These are phyloP conservation scores for Elgaria multicarinata DNA, from an alignment of 2,113 vertebrate species.

Conservation along the genomic window DNA sequence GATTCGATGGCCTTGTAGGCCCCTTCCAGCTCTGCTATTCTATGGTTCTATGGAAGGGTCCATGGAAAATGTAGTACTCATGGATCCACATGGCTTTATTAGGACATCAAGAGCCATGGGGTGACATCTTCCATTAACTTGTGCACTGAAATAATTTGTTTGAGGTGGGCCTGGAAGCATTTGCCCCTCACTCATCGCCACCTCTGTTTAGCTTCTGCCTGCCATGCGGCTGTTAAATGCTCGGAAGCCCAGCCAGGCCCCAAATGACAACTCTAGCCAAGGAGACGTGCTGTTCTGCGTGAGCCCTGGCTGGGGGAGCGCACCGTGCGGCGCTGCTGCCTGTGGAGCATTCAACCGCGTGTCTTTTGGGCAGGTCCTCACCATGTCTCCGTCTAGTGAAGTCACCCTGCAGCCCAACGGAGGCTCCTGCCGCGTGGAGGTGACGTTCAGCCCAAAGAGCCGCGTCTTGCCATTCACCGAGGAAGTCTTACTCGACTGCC, in stretches of 20 bases:
- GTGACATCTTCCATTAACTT: not conserved
- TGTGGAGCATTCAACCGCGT: not conserved
- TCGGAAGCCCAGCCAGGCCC: not conserved
- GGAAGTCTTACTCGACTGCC: slow-evolving; percentile 81
- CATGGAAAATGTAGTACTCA: not conserved
- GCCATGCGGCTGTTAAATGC: not conserved
- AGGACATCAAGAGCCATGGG: not conserved
- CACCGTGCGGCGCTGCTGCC: no score
- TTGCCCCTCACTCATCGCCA: not conserved
- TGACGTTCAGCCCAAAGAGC: slow-evolving; percentile 80
- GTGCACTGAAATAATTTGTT: not conserved
- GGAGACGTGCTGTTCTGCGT: not conserved
- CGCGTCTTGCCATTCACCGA: slow-evolving; percentile 76
- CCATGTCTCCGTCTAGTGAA: slow-evolving; percentile 72
- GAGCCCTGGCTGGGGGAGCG: not conserved
- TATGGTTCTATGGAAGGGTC: no score
- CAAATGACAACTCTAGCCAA: not conserved
- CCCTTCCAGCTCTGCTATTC: no score
- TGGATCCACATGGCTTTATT: not conserved
- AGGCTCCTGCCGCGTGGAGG: slow-evolving; percentile 76
- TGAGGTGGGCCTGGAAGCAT: no score
- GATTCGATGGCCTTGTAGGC: no score
- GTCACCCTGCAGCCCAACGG: slow-evolving; percentile 77
- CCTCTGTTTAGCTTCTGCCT: not conserved
- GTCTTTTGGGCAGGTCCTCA: slow-evolving; percentile 69